Percentiles rank a stretch among this genome's conserved stretches.
phyloP scores from a whole-genome alignment of 2,888 invertebrate genomes.

The Eilema griseolum region DNA sequence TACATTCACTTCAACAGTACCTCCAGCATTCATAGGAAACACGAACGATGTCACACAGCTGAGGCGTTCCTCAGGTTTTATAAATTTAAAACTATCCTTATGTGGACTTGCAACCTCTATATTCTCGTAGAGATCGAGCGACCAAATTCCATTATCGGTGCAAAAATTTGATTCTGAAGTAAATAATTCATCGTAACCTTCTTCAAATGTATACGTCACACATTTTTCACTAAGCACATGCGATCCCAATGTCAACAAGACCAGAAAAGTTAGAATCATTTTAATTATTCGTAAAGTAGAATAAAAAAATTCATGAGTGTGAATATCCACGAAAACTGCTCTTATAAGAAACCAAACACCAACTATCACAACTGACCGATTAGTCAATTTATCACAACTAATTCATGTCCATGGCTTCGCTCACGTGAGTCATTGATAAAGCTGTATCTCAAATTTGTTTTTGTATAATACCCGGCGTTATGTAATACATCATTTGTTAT shows the following conservation, averaged over 20 bases:
- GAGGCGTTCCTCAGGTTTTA: conserved; percentile 49
- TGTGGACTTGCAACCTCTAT: conserved; percentile 39
- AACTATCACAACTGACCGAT: conserved; percentile 7
- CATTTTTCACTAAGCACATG: conserved; percentile 33
- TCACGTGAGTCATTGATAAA: conserved; percentile 2
- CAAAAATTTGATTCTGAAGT: conserved; percentile 28
- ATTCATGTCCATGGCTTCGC: conserved; percentile 1
- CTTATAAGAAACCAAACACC: conserved; percentile 7
- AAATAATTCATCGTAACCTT: conserved; percentile 56
- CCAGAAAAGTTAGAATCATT: conserved; percentile 44
- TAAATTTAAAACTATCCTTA: conserved; percentile 50
- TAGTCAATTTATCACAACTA: conserved; percentile 4
- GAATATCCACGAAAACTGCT: not conserved
- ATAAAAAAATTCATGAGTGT: conserved; percentile 5
- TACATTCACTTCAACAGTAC: conserved; percentile 60
- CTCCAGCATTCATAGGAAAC: conserved; percentile 56
- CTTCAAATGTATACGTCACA: conserved; percentile 57
- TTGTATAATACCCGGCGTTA: not conserved
- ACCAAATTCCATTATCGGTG: conserved; percentile 50
- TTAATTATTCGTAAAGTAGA: conserved; percentile 1
- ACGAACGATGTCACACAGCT: conserved; percentile 53
- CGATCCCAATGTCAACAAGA: conserved; percentile 38
- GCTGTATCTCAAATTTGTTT: not conserved
- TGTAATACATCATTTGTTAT: not conserved
- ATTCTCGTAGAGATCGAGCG: conserved; percentile 21